Percentiles rank a stretch among this genome's conserved stretches.
Conservation (phyloP, 1,140 invertebrate genomes). For the Leptinotarsa undecemlineata region DNA sequence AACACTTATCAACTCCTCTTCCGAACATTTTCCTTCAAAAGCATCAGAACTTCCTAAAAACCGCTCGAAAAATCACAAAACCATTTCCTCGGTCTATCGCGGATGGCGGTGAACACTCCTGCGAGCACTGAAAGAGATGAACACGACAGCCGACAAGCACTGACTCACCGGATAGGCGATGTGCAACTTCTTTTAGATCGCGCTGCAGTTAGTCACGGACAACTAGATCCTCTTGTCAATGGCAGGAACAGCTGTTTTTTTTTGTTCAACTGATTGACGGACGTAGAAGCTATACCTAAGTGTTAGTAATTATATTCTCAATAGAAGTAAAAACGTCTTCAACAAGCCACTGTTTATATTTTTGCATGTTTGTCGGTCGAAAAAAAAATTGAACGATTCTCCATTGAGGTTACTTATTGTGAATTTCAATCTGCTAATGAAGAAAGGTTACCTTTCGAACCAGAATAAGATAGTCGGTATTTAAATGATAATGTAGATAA, state of each 20-base stretch:
- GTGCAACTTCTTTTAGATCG: constrained; percentile 28
- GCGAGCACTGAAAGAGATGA: constrained; percentile 20
- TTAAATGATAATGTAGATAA: no score
- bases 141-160: constrained; percentile 43
- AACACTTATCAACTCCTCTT: background rate
- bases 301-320: no score
- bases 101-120: background rate
- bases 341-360: no score
- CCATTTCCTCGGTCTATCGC: constrained; percentile 1
- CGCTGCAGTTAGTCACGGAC: constrained; percentile 7
- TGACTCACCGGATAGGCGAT: constrained; percentile 39
- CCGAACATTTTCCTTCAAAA: background rate
- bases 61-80: background rate
- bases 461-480: no score
- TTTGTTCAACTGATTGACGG: background rate
- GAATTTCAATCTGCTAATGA: no score
- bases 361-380: no score
- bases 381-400: no score
- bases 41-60: background rate
- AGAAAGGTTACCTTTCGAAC: no score
- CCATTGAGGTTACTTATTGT: no score
- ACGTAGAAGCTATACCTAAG: no score
- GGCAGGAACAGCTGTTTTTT: background rate
- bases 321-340: no score
- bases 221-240: background rate